These are phyloP conservation scores for Forbesichthys papilliferus DNA, from an alignment of 2,113 vertebrate genomes.

Conservation along the genomic window DNA sequence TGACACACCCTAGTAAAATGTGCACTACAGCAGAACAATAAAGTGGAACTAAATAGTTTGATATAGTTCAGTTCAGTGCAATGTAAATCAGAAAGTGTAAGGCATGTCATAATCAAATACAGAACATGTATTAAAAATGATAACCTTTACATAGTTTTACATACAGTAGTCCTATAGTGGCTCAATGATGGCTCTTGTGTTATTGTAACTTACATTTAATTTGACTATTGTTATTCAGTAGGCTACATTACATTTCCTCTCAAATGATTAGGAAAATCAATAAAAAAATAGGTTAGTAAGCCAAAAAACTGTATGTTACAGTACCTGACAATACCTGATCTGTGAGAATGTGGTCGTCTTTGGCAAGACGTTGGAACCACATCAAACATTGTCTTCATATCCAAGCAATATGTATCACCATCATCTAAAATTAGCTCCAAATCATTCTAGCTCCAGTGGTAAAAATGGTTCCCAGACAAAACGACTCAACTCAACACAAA, in stretches of 20 bases:
- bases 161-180: too few relatives aligned
- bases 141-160: too few relatives aligned
- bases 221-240: too few relatives aligned
- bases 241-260: too few relatives aligned
- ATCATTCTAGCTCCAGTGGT: not conserved
- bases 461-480: not conserved
- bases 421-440: constrained; percentile 3
- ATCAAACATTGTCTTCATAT: constrained; percentile 35
- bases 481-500: not conserved
- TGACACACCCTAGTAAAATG: constrained; percentile 21
- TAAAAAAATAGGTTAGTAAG: not conserved
- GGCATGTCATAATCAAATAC: too few relatives aligned
- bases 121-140: too few relatives aligned
- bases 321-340: constrained; percentile 36
- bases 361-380: not conserved
- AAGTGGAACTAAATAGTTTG: constrained; percentile 16
- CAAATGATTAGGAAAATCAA: too few relatives aligned
- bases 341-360: constrained; percentile 9
- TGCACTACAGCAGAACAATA: constrained; percentile 19
- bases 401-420: constrained; percentile 22
- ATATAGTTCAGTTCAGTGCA: not conserved
- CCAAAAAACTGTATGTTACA: constrained; percentile 7
- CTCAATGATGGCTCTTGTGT: too few relatives aligned
- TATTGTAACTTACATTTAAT: too few relatives aligned
- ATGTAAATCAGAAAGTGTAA: too few relatives aligned